Percentiles rank a stretch among this genome's conserved stretches.
Conservation (phyloP, 2,113 vertebrate genomes). For the Craseonycteris thonglongyai region DNA sequence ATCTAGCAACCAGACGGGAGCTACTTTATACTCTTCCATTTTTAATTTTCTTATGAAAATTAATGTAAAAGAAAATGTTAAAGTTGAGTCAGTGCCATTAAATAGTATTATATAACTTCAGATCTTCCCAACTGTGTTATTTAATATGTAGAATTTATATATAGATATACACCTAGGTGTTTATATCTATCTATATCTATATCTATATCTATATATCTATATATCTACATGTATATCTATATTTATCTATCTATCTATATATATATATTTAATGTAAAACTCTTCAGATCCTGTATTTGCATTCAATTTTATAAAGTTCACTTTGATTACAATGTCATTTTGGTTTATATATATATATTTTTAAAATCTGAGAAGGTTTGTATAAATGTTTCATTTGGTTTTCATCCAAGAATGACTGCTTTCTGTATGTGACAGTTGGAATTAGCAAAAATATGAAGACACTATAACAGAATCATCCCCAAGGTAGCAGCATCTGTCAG, state of each 20-base stretch:
- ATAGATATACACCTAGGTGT: neutral
- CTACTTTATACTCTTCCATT: neutral
- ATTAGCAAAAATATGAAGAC: neutral
- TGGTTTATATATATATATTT: too few species aligned
- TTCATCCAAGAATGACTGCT: neutral
- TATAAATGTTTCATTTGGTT: neutral
- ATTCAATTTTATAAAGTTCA: neutral
- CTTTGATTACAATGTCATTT: neutral
- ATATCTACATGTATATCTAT: neutral
- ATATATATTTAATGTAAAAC: neutral
- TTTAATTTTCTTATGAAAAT: slow-evolving; percentile 13
- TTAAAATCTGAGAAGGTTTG: too few species aligned
- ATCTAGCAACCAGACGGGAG: neutral
- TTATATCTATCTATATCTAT: too few species aligned
- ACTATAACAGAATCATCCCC: neutral
- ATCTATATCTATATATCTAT: neutral
- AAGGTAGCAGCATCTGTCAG: neutral
- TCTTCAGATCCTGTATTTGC: neutral
- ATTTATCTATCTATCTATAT: neutral
- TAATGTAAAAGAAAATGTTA: neutral
- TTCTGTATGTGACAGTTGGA: neutral
- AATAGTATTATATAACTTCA: neutral
- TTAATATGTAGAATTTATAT: neutral
- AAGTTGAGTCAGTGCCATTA: neutral
- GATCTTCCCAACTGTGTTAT: neutral